Evolutionary conservation across 2,113 vertebrate genomes (phyloP).

Genomic region (Acanthochromis polyacanthus): DNA sequence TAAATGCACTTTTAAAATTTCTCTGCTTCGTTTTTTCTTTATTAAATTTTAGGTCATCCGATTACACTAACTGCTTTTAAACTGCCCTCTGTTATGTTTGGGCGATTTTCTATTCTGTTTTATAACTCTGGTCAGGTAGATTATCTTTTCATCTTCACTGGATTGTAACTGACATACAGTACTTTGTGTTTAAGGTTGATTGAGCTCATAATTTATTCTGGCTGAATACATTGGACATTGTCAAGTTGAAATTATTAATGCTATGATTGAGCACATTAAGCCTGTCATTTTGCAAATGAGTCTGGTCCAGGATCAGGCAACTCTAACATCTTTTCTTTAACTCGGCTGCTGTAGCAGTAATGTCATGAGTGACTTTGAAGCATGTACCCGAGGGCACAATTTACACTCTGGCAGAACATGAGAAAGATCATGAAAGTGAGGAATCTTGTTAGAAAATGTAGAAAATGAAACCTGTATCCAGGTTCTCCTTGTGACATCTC

Average conservation of each 20-base stretch:
- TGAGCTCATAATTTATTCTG: not conserved
- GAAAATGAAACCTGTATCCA: too few relatives aligned
- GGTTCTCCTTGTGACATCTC: conserved; percentile 32
- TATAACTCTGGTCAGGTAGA: too few relatives aligned
- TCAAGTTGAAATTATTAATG: not conserved
- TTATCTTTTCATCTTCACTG: too few relatives aligned
- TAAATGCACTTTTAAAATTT: not conserved
- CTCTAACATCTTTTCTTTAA: conserved; percentile 9
- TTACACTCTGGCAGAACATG: conserved; percentile 27
- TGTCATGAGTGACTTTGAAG: conserved; percentile 26
- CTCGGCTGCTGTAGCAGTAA: not conserved
- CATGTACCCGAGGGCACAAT: conserved; percentile 21
- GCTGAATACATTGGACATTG: not conserved
- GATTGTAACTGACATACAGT: too few relatives aligned
- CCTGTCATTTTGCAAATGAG: conserved; percentile 9
- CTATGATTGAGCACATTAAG: not conserved
- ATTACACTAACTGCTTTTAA: not conserved
- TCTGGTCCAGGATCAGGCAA: not conserved
- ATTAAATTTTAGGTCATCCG: not conserved
- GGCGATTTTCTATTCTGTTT: too few relatives aligned
- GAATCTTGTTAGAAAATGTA: conserved; percentile 38
- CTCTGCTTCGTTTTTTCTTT: not conserved
- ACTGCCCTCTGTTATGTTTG: too few relatives aligned
- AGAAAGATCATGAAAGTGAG: conserved; percentile 27
- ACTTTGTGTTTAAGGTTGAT: not conserved